Base-by-base conservation (phyloP, 2,888 invertebrate species). In the Yponomeuta evonymella region DNA sequence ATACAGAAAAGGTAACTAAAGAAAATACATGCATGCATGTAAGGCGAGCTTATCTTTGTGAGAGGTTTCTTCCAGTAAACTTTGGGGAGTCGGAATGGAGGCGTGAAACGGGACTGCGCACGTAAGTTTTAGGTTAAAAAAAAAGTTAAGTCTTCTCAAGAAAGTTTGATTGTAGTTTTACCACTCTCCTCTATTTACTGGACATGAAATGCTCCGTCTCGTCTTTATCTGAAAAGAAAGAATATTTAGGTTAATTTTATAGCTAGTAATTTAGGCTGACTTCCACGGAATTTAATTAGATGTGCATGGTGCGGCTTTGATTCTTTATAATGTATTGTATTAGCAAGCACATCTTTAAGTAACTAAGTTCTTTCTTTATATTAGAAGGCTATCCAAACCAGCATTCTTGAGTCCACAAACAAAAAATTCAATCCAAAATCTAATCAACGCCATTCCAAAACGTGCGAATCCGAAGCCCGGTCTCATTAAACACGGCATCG, bases 381-480 rank as follows among this genome's bases (percentile, higher is more conserved):
- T 58, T 58, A 1, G 51, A 58, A 15, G 15, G 51, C 15, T 58
- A 58, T 65, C 48, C 48, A 66, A 71, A 68, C 71, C 65, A 15
- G 29, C 65, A 23, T 65, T 30, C 65, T 11, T 65, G 65, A 65
- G 65, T 23, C 29, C 1, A 4, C 51, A 58, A 58, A 58, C 12
- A 58, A 58, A 58, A 58, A 43, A 3, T 15, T 58, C 51, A 58
- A 58, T 15, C 51, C 51, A 3, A 58, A 58, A 58, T 58, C 12
- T 58, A 58, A 58, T 58, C 51, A 58, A 58, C 51, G 15, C 51
- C 51, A 15, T 58, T 58, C 51, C 51, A 8, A 58, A 58, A 58
- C 51, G 51, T 58, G 51, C 51, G 51, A 58, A 58, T 58, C 51
- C 51, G 51, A 58, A 58, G 51, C 51, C 15, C 51, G 51, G 15